Evolutionary conservation across 2,113 vertebrate species (phyloP).

Genomic region (Corythornis vintsioides): DNA sequence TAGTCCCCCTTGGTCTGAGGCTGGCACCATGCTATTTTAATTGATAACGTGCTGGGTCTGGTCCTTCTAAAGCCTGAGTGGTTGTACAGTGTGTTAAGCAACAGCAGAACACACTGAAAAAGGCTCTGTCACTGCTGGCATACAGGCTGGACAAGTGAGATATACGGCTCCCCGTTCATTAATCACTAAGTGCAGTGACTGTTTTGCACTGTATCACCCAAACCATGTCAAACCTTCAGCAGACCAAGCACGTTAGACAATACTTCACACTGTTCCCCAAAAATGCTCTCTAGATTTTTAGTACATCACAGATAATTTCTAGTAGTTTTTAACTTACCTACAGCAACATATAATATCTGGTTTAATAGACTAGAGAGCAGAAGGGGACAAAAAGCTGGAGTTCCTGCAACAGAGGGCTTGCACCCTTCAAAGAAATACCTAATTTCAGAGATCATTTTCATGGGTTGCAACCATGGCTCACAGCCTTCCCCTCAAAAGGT

Average conservation of each 20-base stretch:
- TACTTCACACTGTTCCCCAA: not conserved
- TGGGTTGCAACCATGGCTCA: not conserved
- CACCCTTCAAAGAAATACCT: not conserved
- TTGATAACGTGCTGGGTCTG: not conserved
- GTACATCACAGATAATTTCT: not conserved
- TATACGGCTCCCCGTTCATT: not conserved
- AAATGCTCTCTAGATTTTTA: not conserved
- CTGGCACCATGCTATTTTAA: not conserved
- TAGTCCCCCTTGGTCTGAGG: not conserved
- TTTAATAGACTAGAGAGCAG: not conserved
- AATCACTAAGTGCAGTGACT: not conserved
- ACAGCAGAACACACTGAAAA: not conserved
- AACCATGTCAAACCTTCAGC: not conserved
- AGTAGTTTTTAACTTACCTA: not conserved
- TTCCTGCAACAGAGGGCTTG: not conserved
- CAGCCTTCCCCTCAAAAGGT: not conserved
- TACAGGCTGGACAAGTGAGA: not conserved
- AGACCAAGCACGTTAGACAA: not conserved
- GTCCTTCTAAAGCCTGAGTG: not conserved
- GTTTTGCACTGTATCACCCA: not conserved
- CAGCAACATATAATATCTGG: not conserved
- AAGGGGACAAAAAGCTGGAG: not conserved
- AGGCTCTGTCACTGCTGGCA: not conserved
- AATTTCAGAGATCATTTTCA: not conserved
- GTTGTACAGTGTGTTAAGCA: not conserved